These are phyloP conservation scores for Microtus richardsoni DNA, from an alignment of 2,113 vertebrate genomes.

Conservation along the genomic window DNA sequence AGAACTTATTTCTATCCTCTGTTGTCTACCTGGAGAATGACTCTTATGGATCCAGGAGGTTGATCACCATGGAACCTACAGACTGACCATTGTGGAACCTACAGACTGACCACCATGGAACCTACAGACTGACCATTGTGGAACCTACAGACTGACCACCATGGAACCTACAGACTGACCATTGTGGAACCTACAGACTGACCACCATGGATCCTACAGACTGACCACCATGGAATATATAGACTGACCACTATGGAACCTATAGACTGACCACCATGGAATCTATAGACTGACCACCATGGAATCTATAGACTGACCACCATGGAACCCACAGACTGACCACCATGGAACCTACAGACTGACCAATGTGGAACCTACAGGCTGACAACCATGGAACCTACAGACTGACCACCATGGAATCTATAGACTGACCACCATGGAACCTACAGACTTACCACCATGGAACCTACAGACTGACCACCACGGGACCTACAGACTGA, in stretches of 20 bases:
- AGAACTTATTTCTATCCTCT: not conserved
- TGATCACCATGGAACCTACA: not conserved
- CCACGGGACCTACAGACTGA: not conserved
- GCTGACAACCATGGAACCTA: not conserved
- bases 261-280: not conserved
- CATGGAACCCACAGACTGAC: rapidly evolving
- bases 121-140: not conserved
- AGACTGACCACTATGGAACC: not conserved
- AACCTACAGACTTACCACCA: not conserved
- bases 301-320: not conserved
- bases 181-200: rapidly evolving
- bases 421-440: too few relatives aligned
- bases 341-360: rapidly evolving
- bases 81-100: not conserved
- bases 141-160: not conserved
- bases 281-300: not conserved
- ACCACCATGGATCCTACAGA: too few relatives aligned
- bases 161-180: rapidly evolving
- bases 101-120: not conserved
- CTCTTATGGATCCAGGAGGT: not conserved
- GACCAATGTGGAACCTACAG: not conserved
- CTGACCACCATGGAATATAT: rapidly evolving
- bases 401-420: too few relatives aligned
- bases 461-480: not conserved
- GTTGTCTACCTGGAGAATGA: not conserved